Conservation (phyloP, 2,888 invertebrate genomes). For the Cordilura impudica region DNA sequence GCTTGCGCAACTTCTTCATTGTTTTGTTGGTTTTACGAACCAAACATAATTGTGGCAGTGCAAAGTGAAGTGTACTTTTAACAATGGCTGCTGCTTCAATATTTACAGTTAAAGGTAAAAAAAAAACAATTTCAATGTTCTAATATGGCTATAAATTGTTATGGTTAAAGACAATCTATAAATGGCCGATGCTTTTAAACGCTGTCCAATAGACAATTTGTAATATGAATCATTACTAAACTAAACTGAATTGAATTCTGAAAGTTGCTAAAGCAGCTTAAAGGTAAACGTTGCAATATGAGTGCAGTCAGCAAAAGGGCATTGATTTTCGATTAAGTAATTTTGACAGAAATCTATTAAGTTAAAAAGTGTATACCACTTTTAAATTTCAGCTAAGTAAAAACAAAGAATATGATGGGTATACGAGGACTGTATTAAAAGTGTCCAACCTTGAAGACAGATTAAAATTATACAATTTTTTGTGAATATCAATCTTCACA, state of each 20-base stretch:
- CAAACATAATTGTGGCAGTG: constrained; percentile 27
- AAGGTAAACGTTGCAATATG: too few species aligned
- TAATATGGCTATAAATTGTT: constrained; percentile 39
- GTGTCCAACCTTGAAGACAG: too few species aligned
- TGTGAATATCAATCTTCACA: too few species aligned
- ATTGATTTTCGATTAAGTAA: too few species aligned
- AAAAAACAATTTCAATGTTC: constrained; percentile 41
- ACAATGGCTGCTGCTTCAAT: constrained; percentile 1
- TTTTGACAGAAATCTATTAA: too few species aligned
- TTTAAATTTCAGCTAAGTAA: too few species aligned
- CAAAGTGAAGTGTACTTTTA: constrained; percentile 56
- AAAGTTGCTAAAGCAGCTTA: too few species aligned
- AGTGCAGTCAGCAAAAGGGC: too few species aligned
- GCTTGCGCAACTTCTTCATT: constrained; percentile 44
- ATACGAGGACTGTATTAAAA: too few species aligned
- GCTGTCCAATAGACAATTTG: constrained; percentile 17
- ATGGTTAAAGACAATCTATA: constrained; percentile 15
- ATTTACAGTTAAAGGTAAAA: constrained; percentile 43
- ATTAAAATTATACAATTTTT: too few species aligned
- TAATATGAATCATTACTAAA: constrained; percentile 16
- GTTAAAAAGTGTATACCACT: too few species aligned
- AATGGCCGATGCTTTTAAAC: constrained; percentile 20
- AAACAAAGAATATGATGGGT: too few species aligned
- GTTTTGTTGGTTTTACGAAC: neutral
- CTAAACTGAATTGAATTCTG: neutral